Base-by-base conservation (phyloP, 2,113 vertebrate species). In the Suricata suricatta region DNA sequence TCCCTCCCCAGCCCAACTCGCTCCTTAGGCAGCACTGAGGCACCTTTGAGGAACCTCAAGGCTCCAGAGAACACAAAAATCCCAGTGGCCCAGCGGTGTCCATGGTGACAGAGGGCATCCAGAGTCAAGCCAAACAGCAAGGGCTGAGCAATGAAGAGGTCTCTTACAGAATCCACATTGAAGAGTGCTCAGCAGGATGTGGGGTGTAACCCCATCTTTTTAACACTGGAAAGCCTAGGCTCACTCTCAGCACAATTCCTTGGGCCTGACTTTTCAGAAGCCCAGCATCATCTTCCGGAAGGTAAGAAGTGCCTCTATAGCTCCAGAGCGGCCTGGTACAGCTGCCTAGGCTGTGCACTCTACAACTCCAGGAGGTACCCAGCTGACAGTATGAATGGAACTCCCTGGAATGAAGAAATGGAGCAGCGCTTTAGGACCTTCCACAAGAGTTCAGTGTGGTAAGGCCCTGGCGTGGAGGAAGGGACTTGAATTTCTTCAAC, bases 261-360 rank as follows among this genome's bases (percentile, higher is more conserved):
- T 77, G 76, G 38, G 33, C 47, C 77, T 84, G 47, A 54, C 72
- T 88, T 90, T 47, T 50, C 66, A 82, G 85, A 86, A 52, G n/a
- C 35, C 50, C 72, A 77, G 64, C 35, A 44, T 44, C 44, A 10
- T 41, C 64, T 89, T 76, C 54, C 54, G 68, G 60, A 74, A 63
- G 23, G 77, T 47, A 93, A 47, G 60, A 92, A 44, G n/a, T 27
- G 0, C 15, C 57, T 71, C 76, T 5, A 0, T 19, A 72, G 35
- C 74, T n/a, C 29, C 57, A 52, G 83, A 57, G 47, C 33, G 84
- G 44, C 54, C 11, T 15, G 31, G 47, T n/a, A 10, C 66, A 14
- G 47, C 72, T 69, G 81, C 33, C 33, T 33, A 54, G 44, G 41
- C 19, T 96, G 35, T 60, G 54, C 50, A 35, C 66, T 35, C 3